Evolutionary conservation across 2,888 invertebrate genomes (phyloP), one percentile per base, ranked within the genome.

Genomic region (Ditylenchus weischeri): DNA sequence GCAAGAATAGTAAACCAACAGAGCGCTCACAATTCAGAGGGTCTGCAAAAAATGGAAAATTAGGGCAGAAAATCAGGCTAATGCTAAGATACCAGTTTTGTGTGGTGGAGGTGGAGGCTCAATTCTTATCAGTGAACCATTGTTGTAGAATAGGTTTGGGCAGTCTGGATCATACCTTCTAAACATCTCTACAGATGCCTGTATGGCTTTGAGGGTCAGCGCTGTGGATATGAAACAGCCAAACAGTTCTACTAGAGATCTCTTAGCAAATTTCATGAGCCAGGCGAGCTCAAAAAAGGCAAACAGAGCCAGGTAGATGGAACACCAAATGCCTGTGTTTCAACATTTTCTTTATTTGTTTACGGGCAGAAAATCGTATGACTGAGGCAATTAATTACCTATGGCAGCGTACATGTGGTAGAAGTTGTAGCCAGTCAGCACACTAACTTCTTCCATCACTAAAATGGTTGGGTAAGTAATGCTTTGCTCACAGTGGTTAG

Each of bases 231-330:
- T 77, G 62, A 74, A 74, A 47, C 77, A 21, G 23, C 74, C 72
- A 50, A 77, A 77, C 13, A 74, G 51, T 54, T 74, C 74, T 57
- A 75, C 74, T 54, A 74, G 57, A 15, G 75, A 74, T 47, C 72
- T 64, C 61, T 72, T 79, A 0, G 78, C 75, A 57, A 67, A 77
- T 48, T 72, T 72, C 74, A 79, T 76, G 36, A 79, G 48, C n/a
- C 66, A 65, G 5, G 78, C 72, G 0, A 74, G 62, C 70, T 79
- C 74, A 35, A 76, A 73, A 4, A 78, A n/a, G 5, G 78, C 73
- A 0, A 72, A 69, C 1, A 76, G 13, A n/a, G 72, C 69, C 57
- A 79, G 64, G 35, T 76, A 72, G 5, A 74, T 54, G 69, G 72
- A 74, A 61, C 77, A 75, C 70, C 76, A 79, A 0, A 80, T 57